These are phyloP conservation scores for Drosophila ohnishii DNA, from an alignment of 1,140 invertebrate genomes.

Conservation along the genomic window DNA sequence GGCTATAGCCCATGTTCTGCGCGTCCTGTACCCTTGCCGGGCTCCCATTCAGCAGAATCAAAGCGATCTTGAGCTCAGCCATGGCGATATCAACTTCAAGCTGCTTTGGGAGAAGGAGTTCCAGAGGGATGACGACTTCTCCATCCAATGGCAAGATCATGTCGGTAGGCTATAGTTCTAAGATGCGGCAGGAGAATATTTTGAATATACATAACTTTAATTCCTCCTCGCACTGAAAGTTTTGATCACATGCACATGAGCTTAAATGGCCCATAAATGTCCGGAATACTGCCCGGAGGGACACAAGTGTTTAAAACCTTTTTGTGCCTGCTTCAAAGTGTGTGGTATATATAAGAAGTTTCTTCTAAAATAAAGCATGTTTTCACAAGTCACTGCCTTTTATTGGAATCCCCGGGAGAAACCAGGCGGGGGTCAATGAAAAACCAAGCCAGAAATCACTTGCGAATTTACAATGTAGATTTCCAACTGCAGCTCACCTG, in stretches of 20 bases:
- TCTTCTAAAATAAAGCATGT: conserved; percentile 5
- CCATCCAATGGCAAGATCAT: neutral
- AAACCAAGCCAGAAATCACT: conserved; percentile 61
- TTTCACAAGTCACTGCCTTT: conserved; percentile 52
- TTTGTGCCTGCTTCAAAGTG: conserved; percentile 32
- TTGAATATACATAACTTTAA: conserved; percentile 30
- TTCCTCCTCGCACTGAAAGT: conserved; percentile 28
- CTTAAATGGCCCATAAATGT: conserved; percentile 54
- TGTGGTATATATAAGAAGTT: neutral
- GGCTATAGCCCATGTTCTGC: conserved; percentile 40
- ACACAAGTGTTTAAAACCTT: conserved; percentile 26
- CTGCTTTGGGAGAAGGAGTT: conserved; percentile 58
- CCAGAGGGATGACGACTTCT: conserved; percentile 30
- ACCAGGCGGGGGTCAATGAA: conserved; percentile 12
- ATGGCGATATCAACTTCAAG: conserved; percentile 53
- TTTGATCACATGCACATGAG: conserved; percentile 14
- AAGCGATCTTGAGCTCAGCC: neutral
- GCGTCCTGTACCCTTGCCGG: conserved; percentile 26
- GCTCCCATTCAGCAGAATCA: neutral
- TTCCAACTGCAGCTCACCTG: conserved; percentile 35
- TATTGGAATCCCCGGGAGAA: conserved; percentile 25
- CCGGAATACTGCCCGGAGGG: conserved; percentile 19
- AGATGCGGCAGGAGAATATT: neutral
- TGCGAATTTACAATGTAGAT: conserved; percentile 64
- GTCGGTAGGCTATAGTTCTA: neutral